Percentiles rank a stretch among this genome's conserved stretches.
Evolutionary conservation across 2,888 invertebrate genomes (phyloP).

Genomic region (Diaprepes abbreviatus): DNA sequence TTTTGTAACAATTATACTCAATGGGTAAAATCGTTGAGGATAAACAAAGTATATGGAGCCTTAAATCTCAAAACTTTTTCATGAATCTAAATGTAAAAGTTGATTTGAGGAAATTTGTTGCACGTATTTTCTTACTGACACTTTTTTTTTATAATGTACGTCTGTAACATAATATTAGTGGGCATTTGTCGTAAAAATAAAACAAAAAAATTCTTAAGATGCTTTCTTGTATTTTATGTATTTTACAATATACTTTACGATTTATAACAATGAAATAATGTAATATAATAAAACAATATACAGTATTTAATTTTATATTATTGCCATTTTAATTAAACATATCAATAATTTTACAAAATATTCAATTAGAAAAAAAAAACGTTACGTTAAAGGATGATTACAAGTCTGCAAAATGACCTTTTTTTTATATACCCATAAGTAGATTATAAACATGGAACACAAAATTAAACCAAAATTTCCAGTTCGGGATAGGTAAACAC

Average conservation of each 20-base stretch:
- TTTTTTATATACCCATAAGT: not conserved
- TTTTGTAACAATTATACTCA: too few relatives aligned
- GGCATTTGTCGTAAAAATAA: constrained; percentile 7
- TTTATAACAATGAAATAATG: constrained; percentile 36
- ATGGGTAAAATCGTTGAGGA: too few relatives aligned
- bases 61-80: too few relatives aligned
- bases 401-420: constrained; percentile 28
- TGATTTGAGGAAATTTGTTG: too few relatives aligned
- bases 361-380: too few relatives aligned
- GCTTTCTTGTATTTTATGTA: constrained; percentile 39
- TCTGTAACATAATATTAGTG: too few relatives aligned
- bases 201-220: constrained; percentile 25
- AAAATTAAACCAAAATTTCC: too few relatives aligned
- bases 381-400: not conserved
- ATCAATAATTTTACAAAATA: constrained; percentile 17
- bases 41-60: too few relatives aligned
- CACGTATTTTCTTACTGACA: too few relatives aligned
- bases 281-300: constrained; percentile 41
- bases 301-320: constrained; percentile 43
- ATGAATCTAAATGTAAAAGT: too few relatives aligned
- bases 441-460: constrained; percentile 8
- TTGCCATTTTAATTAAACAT: constrained; percentile 45
- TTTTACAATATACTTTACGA: constrained; percentile 40
- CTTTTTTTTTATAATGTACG: too few relatives aligned
- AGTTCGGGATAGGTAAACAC: too few relatives aligned